Conservation (phyloP, 2,888 invertebrate genomes). For the Spilarctia lutea region DNA sequence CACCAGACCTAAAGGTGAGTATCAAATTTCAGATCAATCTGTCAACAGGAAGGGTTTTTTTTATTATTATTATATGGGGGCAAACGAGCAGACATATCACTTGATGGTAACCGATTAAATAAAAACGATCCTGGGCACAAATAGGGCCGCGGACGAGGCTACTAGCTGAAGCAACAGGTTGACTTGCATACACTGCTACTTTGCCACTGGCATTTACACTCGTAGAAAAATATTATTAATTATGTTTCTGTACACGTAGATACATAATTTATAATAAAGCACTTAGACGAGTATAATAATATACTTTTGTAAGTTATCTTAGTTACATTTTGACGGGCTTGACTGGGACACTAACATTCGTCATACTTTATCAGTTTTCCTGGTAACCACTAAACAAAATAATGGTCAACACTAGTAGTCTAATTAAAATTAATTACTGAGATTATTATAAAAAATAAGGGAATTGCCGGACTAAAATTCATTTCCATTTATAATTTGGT, state of each 20-base stretch:
- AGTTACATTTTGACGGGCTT: background rate
- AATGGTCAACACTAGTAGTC: background rate
- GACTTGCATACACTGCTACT: too few relatives aligned
- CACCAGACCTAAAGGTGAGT: too few relatives aligned
- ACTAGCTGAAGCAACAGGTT: too few relatives aligned
- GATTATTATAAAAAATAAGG: background rate
- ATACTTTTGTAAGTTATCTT: background rate
- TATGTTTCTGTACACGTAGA: background rate
- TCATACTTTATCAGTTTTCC: slow-evolving; percentile 15
- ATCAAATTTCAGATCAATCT: too few relatives aligned
- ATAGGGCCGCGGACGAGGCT: too few relatives aligned
- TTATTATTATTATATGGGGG: too few relatives aligned
- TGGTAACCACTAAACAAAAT: slow-evolving; percentile 13
- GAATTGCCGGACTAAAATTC: background rate
- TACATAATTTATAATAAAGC: background rate
- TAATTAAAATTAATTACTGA: slow-evolving; percentile 18
- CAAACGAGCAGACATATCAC: too few relatives aligned
- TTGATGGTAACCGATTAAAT: too few relatives aligned
- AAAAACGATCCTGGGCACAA: too few relatives aligned
- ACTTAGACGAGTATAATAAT: background rate
- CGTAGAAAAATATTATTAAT: background rate
- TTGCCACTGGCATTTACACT: too few relatives aligned
- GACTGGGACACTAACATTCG: background rate
- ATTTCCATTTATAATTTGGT: background rate
- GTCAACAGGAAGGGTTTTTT: too few relatives aligned